Evolutionary conservation across 2,113 vertebrate species (phyloP).

Genomic region (Oncorhynchus tshawytscha): DNA sequence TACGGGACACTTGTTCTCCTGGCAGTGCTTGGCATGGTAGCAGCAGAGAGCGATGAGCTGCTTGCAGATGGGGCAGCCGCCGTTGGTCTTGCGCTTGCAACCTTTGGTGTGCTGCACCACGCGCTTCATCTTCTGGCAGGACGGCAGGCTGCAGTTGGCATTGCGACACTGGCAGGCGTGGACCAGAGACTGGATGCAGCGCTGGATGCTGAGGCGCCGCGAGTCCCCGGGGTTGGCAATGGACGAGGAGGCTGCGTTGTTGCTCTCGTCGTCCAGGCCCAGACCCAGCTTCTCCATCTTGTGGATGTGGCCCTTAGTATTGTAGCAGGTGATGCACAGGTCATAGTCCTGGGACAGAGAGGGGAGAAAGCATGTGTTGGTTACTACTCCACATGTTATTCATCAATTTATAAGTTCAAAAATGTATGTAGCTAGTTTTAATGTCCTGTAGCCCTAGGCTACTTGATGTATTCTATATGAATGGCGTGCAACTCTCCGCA

Average conservation of each 20-base stretch:
- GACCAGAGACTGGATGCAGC: slow-evolving; percentile 97
- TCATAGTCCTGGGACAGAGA: slow-evolving; percentile 85
- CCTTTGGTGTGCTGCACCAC: slow-evolving; percentile 97
- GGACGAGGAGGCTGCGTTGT: slow-evolving; percentile 84
- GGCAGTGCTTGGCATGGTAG: slow-evolving; percentile 99
- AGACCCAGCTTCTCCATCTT: slow-evolving; percentile 98
- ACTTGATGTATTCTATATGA: no score
- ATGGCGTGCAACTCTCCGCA: no score
- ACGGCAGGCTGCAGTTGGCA: slow-evolving; percentile 94
- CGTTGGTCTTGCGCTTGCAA: slow-evolving; percentile 96
- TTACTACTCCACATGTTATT: no score
- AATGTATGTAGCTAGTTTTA: no score
- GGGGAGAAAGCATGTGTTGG: not conserved
- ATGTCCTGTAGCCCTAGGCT: no score
- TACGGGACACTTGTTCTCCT: slow-evolving; percentile 98
- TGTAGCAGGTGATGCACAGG: slow-evolving; percentile 96
- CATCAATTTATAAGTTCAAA: no score
- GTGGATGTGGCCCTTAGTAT: slow-evolving; percentile 93
- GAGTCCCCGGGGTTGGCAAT: slow-evolving; percentile 95
- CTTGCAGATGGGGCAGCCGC: slow-evolving; percentile 96
- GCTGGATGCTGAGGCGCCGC: slow-evolving; percentile 94
- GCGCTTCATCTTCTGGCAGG: slow-evolving; percentile 98
- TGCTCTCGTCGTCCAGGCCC: slow-evolving; percentile 94
- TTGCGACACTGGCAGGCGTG: slow-evolving; percentile 98
- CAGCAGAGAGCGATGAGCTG: slow-evolving; percentile 97